Conservation (phyloP, 1,140 invertebrate genomes). For the Palaemon carinicauda region DNA sequence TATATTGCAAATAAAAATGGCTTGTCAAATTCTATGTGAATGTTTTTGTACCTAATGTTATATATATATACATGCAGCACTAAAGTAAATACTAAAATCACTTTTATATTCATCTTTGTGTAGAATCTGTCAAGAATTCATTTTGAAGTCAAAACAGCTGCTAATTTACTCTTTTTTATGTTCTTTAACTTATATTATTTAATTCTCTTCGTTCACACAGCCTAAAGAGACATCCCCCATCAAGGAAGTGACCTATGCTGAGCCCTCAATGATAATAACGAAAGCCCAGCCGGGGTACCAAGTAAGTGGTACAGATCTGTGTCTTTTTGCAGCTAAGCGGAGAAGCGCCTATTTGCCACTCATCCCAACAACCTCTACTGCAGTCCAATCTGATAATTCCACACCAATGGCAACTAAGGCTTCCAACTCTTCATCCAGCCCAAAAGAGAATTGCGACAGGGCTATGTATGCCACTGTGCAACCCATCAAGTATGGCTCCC, state of each 20-base stretch:
- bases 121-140: too few relatives aligned
- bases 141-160: too few relatives aligned
- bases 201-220: background rate
- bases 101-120: too few relatives aligned
- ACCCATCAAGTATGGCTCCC: background rate
- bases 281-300: constrained; percentile 46
- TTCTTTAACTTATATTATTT: background rate
- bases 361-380: background rate
- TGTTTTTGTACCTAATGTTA: too few relatives aligned
- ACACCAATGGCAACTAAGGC: background rate
- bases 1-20: too few relatives aligned
- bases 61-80: too few relatives aligned
- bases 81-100: too few relatives aligned
- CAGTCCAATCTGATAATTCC: background rate
- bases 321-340: constrained; percentile 41
- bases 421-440: background rate
- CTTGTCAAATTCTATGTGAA: too few relatives aligned
- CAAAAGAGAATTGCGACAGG: background rate
- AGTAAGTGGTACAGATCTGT: constrained; percentile 37
- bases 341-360: constrained; percentile 22
- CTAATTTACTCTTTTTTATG: background rate
- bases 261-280: background rate
- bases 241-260: constrained; percentile 10
- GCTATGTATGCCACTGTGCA: constrained; percentile 5
- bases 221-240: constrained; percentile 23